A percentile compares a stretch with the other conserved stretches of the same genome.
phyloP scores from a whole-genome alignment of 2,113 vertebrate genomes.

The Mobula hypostoma region DNA sequence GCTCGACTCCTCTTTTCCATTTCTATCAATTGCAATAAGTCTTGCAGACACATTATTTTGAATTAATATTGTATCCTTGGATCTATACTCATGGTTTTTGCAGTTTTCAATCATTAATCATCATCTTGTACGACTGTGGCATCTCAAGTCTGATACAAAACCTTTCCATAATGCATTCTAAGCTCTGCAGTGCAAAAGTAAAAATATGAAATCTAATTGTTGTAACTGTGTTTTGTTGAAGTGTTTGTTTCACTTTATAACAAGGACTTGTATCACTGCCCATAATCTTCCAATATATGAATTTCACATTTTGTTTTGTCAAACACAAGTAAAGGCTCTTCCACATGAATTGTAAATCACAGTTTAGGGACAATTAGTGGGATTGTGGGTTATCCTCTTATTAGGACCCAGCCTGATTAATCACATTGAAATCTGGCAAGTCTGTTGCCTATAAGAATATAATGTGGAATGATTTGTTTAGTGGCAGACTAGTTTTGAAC shows the following conservation, averaged over 20 bases:
- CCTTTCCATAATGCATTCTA: neutral
- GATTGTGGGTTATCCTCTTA: neutral
- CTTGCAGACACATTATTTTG: neutral
- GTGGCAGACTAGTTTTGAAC: neutral
- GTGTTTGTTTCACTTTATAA: neutral
- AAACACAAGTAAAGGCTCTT: neutral
- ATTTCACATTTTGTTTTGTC: neutral
- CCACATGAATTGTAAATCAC: neutral
- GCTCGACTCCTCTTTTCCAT: neutral
- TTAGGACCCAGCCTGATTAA: neutral
- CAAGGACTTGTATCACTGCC: neutral
- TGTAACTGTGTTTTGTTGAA: neutral
- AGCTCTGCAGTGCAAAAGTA: neutral
- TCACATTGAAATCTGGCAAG: neutral
- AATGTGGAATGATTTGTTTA: neutral
- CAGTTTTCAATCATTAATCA: constrained; percentile 23
- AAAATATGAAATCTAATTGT: neutral
- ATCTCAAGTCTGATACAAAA: neutral
- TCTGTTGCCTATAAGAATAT: neutral
- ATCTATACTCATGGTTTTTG: neutral
- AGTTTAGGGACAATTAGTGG: neutral
- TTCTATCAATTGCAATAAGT: neutral
- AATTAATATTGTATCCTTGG: constrained; percentile 31
- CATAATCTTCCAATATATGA: neutral
- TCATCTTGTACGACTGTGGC: neutral